These are phyloP conservation scores for Alaudala cheleensis DNA, from an alignment of 2,113 vertebrate genomes.

Conservation along the genomic window DNA sequence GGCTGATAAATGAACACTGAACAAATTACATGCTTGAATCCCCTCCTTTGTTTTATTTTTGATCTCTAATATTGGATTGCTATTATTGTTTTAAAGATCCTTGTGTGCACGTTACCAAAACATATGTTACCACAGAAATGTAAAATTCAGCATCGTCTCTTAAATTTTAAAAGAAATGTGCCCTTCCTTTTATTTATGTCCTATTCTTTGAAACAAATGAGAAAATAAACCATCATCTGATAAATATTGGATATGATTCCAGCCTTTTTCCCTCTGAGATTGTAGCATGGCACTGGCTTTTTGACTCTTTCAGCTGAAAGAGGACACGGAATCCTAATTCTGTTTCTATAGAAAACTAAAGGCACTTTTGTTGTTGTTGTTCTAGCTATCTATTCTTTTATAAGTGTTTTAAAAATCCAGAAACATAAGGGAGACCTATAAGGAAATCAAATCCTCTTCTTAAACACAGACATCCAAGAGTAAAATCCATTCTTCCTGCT, in stretches of 20 bases:
- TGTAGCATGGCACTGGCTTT: neutral
- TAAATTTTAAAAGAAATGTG: neutral
- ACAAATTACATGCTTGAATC: constrained; percentile 36
- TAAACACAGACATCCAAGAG: neutral
- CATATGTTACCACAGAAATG: neutral
- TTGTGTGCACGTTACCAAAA: neutral
- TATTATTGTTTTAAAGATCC: constrained; percentile 8
- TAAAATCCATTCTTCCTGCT: neutral
- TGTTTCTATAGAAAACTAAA: neutral
- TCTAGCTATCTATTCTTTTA: neutral
- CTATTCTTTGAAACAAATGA: neutral
- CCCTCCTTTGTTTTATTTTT: constrained; percentile 16
- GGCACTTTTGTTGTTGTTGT: neutral
- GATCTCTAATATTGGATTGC: constrained; percentile 23
- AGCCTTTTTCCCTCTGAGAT: neutral
- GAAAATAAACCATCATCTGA: neutral
- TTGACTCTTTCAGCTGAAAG: neutral
- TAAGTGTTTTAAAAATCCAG: neutral
- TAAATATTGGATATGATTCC: neutral
- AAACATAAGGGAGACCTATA: neutral
- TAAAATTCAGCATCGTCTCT: neutral
- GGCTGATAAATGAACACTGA: constrained; percentile 40
- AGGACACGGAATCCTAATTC: neutral
- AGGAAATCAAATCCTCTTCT: neutral
- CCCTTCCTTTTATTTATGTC: neutral